Base-by-base conservation (phyloP, 2,797 vertebrate species). In the Paratrypauchen microcephalus region DNA sequence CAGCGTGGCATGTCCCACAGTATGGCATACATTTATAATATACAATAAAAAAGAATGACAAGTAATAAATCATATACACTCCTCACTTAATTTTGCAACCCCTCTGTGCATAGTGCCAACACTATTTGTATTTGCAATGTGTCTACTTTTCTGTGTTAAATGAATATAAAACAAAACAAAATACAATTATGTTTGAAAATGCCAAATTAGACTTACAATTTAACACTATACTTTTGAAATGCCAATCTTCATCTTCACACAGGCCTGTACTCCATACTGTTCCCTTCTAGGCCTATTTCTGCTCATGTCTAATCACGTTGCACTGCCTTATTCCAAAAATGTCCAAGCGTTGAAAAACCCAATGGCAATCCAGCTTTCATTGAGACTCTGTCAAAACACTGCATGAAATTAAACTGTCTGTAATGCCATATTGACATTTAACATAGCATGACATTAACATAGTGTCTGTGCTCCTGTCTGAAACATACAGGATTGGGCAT, bases 331-430 rank as follows among this genome's bases (percentile, higher is more conserved):
- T 55, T 68, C 9, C 80, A 74, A 70, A 70, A 62, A 61, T 56
- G 70, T 68, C 45, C 9, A 58, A 4, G 21, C 52, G 11, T 19
- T 74, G 5, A 76, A 2, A 68, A 45, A 59, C 18, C 0, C 58
- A 28, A 2, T 68, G 0, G 62, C 77, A 81, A 76, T 56, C 73
- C 52, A 32, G 56, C 21, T 68, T 74, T 69, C 69, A 82, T 76
- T 63, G 81, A 75, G 72, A 73, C 45, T 65, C 61, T 65, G 79
- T 79, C 75, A 61, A 41, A 71, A 64, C 67, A 55, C 71, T 59
- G 63, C 59, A 32, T 61, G 59, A 61, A 61, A 63, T 70, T 1
- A 63, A 0, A 41, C 60, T 68, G 72, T 74, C 58, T 68, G 80
- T 70, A 63, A 71, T 52, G 61, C 16, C 48, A 6, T 6, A 62